A percentile compares a stretch with the other conserved stretches of the same genome.
phyloP scores from a whole-genome alignment of 2,113 vertebrate species.

The Zingel zingel region DNA sequence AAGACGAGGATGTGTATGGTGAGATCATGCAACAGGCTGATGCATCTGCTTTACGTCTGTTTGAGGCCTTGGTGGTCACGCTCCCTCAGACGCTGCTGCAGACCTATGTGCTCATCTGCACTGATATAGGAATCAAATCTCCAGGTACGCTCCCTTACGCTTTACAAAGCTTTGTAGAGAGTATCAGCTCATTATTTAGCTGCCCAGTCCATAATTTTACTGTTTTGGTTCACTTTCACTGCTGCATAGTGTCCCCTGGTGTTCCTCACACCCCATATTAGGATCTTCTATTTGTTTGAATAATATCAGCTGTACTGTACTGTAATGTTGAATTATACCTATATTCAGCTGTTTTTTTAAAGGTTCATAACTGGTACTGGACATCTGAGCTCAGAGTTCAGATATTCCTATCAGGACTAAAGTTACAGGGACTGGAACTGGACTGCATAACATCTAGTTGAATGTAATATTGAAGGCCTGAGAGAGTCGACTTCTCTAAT shows the following conservation, averaged over 20 bases:
- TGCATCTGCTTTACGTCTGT: slow-evolving; percentile 82
- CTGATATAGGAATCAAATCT: slow-evolving; percentile 79
- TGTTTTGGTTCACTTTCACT: neutral
- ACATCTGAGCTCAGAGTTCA: no score
- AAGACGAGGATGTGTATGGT: slow-evolving; percentile 19
- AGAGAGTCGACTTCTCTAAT: neutral
- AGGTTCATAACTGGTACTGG: no score
- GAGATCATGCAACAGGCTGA: slow-evolving; percentile 85
- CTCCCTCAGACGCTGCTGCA: slow-evolving; percentile 89
- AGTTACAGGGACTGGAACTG: no score
- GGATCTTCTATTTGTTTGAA: no score
- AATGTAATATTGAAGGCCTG: neutral
- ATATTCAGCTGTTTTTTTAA: no score
- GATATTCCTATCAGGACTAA: no score
- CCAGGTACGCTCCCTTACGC: slow-evolving; percentile 64
- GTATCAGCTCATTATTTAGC: neutral
- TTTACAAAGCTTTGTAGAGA: no score
- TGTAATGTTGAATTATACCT: no score
- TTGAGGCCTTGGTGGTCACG: slow-evolving; percentile 88
- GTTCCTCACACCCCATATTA: neutral
- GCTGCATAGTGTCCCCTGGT: neutral
- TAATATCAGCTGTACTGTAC: no score
- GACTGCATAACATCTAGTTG: no score
- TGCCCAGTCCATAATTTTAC: no score
- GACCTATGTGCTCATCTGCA: slow-evolving; percentile 82